Evolutionary conservation across 2,888 invertebrate genomes (phyloP), one percentile per base, ranked within the genome.

Genomic region (Synanthedon vespiformis): DNA sequence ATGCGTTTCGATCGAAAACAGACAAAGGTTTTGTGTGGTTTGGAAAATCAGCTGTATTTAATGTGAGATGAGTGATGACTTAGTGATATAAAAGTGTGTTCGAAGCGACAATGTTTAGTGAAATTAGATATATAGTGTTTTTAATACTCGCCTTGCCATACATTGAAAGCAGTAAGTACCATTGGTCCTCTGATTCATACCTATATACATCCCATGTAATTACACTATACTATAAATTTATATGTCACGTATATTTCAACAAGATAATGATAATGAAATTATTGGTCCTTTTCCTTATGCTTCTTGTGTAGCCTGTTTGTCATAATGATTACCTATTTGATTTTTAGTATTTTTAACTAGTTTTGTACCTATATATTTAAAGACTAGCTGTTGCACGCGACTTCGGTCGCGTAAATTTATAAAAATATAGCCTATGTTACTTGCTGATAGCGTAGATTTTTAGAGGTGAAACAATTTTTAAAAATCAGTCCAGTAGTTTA

Each of bases 81-180:
- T 86, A 81, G 82, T 83, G 80, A 74, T 79, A 75, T 66, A 66
- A 76, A 50, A 83, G 76, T 77, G 84, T 78, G 77, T 78, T 78
- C 74, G 77, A 74, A 78, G 79, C 78, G 74, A 89, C 88, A 88
- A 90, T 90, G 90, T 89, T 89, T 73, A 89, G 88, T 88, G 89
- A 89, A 86, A 89, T 89, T 87, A 89, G 89, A 88, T 91, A 91
- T 83, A 89, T 90, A 80, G 86, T 90, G 73, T 90, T 91, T 84
- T 86, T 92, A 80, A 89, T 92, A 74, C 88, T 91, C 72, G 89
- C 91, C 74, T 88, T 91, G 73, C 91, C 92, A 67, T 90, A 90
- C 80, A 91, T 91, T 75, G 91, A 91, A 84, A 92, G 91, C 84
- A 92, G 92, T 92, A 73, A 91, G 92, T 89, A 54, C 44, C 11